phyloP scores from a whole-genome alignment of 2,797 vertebrate genomes.

The Otolemur crassicaudatus region DNA sequence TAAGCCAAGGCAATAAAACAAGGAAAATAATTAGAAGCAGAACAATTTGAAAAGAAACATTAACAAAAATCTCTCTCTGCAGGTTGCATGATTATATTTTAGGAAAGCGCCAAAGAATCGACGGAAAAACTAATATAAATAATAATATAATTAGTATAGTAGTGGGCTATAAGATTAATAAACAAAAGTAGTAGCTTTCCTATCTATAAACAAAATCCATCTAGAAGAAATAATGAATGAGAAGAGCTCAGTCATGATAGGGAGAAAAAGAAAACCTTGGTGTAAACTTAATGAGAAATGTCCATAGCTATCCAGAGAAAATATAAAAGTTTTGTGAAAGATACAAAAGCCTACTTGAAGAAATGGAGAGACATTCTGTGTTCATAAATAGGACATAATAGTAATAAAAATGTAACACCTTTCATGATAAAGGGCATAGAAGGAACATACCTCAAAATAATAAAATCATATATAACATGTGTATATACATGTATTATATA shows the following conservation, averaged over 20 bases:
- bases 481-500: not conserved
- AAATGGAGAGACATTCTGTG: not conserved
- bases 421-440: not conserved
- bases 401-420: not conserved
- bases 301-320: not conserved
- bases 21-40: not conserved
- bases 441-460: not conserved
- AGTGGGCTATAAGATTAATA: not conserved
- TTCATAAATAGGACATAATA: not conserved
- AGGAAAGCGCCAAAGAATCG: not conserved
- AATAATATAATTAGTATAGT: not conserved
- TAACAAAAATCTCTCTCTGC: not conserved
- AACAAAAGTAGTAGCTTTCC: not conserved
- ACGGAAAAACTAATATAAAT: not conserved
- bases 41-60: not conserved
- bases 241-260: not conserved
- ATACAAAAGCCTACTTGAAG: not conserved
- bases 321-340: not conserved
- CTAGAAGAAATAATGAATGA: not conserved
- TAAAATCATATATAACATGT: not conserved
- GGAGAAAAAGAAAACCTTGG: not conserved
- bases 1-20: constrained; percentile 12
- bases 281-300: not conserved
- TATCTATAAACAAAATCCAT: not conserved
- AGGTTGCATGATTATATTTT: not conserved